phyloP scores from a whole-genome alignment of 2,888 invertebrate genomes.

The Morpho achilles region DNA sequence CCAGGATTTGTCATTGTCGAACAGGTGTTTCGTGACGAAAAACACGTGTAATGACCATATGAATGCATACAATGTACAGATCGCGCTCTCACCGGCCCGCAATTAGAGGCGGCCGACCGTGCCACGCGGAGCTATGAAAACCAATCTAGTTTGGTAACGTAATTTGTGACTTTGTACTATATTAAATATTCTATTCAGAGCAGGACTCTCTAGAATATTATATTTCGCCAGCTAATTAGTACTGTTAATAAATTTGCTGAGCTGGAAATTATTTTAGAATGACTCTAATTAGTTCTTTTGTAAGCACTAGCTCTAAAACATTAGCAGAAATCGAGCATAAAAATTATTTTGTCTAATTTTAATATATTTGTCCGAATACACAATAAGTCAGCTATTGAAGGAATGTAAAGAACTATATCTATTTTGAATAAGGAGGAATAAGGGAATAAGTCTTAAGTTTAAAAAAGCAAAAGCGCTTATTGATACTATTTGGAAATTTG shows the following conservation, averaged over 20 bases:
- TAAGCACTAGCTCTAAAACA: slow-evolving; percentile 3
- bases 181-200: slow-evolving; percentile 11
- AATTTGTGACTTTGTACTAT: slow-evolving; percentile 18
- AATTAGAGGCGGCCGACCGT: slow-evolving; percentile 52
- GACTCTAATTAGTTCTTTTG: not conserved
- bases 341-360: no score
- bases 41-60: slow-evolving; percentile 54
- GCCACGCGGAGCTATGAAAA: slow-evolving; percentile 33
- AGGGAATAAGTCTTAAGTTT: no score
- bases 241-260: slow-evolving; percentile 1
- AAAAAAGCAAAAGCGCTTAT: no score
- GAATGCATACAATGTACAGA: slow-evolving; percentile 58
- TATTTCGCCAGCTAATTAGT: slow-evolving; percentile 7
- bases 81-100: slow-evolving; percentile 45
- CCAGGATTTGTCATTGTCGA: slow-evolving; percentile 50
- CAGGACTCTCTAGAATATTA: slow-evolving; percentile 2
- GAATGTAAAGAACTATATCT: no score
- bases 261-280: not conserved
- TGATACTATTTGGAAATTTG: no score
- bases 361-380: no score
- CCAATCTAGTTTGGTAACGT: slow-evolving; percentile 19
- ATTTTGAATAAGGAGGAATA: no score
- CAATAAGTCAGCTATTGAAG: no score
- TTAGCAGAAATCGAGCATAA: no score
- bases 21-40: slow-evolving; percentile 59